Evolutionary conservation across 1,140 invertebrate species (phyloP).

Genomic region (Oryctes rhinoceros): DNA sequence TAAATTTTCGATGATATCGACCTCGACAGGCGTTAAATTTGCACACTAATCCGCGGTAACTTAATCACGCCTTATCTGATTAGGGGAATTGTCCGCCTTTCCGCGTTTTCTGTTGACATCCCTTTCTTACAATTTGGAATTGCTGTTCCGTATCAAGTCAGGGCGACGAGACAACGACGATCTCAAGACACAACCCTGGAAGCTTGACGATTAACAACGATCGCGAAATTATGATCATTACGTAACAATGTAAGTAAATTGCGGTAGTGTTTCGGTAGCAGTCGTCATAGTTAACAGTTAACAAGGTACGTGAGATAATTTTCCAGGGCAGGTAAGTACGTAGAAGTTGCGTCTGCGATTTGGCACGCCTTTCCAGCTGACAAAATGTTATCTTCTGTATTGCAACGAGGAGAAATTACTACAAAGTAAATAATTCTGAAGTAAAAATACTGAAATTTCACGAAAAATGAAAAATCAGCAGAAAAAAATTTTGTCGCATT

Average conservation of each 20-base stretch:
- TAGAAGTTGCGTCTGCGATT: too few relatives aligned
- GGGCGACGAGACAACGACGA: neutral
- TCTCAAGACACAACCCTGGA: neutral
- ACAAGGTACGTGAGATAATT: too few relatives aligned
- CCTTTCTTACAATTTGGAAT: neutral
- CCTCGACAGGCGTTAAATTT: conserved; percentile 51
- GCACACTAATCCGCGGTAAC: conserved; percentile 48
- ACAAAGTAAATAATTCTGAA: too few relatives aligned
- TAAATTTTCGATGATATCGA: conserved; percentile 40
- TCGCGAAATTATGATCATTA: neutral
- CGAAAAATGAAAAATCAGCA: too few relatives aligned
- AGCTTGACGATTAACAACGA: conserved; percentile 9
- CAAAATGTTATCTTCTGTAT: too few relatives aligned
- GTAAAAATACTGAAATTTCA: too few relatives aligned
- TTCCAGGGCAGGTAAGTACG: too few relatives aligned
- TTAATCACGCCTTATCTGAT: conserved; percentile 50
- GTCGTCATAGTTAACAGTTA: too few relatives aligned
- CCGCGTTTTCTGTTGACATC: conserved; percentile 31
- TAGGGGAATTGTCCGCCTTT: conserved; percentile 38
- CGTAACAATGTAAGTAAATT: neutral
- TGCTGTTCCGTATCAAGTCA: neutral
- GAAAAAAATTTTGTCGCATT: too few relatives aligned
- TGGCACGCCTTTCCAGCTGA: too few relatives aligned
- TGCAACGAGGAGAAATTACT: too few relatives aligned
- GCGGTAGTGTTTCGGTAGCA: too few relatives aligned